Evolutionary conservation across 2,113 vertebrate genomes (phyloP).

Genomic region (Ptyas mucosa): DNA sequence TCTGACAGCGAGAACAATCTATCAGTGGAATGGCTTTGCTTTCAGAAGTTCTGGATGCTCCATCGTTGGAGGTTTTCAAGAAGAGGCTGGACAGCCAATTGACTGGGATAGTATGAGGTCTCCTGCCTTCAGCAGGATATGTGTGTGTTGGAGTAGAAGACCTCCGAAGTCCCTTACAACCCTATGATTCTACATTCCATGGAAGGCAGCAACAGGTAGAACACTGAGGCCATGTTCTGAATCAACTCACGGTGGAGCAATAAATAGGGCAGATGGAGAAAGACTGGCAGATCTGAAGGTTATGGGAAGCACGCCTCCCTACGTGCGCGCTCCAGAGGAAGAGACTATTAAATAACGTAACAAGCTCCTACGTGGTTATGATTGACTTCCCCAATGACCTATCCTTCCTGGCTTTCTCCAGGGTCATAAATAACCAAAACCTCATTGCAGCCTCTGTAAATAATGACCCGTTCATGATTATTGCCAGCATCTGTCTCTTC

Average conservation of each 20-base stretch:
- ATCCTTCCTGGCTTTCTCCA: not conserved
- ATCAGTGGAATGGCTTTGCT: not conserved
- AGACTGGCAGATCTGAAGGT: not conserved
- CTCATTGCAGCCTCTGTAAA: conserved; percentile 46
- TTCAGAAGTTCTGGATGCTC: not conserved
- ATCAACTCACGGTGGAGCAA: not conserved
- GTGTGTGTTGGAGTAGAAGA: not conserved
- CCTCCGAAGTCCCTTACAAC: not conserved
- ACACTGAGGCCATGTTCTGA: not conserved
- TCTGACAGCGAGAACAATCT: not conserved
- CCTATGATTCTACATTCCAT: not conserved
- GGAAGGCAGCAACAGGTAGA: not conserved
- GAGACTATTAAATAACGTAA: conserved; percentile 7
- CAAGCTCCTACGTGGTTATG: not conserved
- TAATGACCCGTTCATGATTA: conserved; percentile 54
- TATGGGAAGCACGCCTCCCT: not conserved
- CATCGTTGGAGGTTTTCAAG: not conserved
- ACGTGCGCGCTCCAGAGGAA: not conserved
- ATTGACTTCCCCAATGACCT: conserved; percentile 24
- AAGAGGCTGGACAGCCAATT: not conserved
- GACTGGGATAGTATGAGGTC: too few species aligned
- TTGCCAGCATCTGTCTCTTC: conserved; percentile 55
- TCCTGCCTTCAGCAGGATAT: not conserved
- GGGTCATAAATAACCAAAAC: conserved; percentile 54
- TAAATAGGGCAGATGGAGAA: too few species aligned